phyloP scores from a whole-genome alignment of 2,797 vertebrate genomes.

The Catostomus latipinnis region DNA sequence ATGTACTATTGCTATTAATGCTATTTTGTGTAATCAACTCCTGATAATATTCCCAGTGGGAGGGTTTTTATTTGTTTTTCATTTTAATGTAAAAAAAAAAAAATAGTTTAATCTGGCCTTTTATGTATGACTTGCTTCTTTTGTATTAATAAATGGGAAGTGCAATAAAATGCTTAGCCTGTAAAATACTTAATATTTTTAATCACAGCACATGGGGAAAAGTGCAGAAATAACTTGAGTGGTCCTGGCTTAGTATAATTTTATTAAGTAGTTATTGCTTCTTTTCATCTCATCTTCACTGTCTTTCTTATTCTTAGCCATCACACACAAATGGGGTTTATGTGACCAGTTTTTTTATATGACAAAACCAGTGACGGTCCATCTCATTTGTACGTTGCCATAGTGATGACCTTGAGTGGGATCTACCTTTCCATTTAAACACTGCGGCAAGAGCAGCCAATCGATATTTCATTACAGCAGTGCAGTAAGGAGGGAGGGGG shows the following conservation, averaged over 20 bases:
- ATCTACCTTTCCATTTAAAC: constrained; percentile 62
- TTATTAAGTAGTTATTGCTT: constrained; percentile 28
- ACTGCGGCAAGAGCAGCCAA: constrained; percentile 80
- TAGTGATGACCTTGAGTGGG: constrained; percentile 80
- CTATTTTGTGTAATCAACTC: constrained; percentile 15
- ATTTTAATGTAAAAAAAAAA: not conserved
- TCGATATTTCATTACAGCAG: constrained; percentile 85
- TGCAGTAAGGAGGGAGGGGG: constrained; percentile 66
- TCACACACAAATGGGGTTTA: constrained; percentile 64
- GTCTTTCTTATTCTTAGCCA: constrained; percentile 57
- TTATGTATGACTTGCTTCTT: constrained; percentile 47
- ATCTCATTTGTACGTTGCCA: constrained; percentile 77
- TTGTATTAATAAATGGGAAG: constrained; percentile 63
- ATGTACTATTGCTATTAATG: constrained; percentile 24
- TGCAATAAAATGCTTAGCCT: constrained; percentile 75
- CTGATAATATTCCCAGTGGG: not conserved
- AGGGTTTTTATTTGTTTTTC: not conserved
- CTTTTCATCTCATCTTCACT: constrained; percentile 5
- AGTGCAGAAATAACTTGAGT: too few species aligned
- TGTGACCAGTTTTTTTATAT: constrained; percentile 67
- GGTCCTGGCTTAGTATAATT: too few species aligned
- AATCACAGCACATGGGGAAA: constrained; percentile 59
- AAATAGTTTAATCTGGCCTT: constrained; percentile 51
- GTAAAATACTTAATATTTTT: constrained; percentile 22
- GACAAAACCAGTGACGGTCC: constrained; percentile 66